Conservation (phyloP, 2,888 invertebrate genomes). For the Diaphora mendica region DNA sequence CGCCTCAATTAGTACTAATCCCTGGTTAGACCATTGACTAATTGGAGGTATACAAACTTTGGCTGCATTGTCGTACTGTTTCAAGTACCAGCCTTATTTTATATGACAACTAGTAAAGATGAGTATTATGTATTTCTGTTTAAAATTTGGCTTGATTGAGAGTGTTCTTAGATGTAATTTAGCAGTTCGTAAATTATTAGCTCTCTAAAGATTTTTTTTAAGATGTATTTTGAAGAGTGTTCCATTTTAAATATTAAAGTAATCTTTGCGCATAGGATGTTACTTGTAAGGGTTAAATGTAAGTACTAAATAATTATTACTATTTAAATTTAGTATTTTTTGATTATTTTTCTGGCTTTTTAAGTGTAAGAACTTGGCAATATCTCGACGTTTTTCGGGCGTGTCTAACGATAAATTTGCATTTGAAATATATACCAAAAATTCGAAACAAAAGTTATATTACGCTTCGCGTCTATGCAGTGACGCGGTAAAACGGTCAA, state of each 20-base stretch:
- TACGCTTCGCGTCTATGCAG: neutral
- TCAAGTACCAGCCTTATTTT: slow-evolving; percentile 23
- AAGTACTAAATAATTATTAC: too few species aligned
- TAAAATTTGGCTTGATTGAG: neutral
- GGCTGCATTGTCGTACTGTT: slow-evolving; percentile 20
- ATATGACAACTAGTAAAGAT: neutral
- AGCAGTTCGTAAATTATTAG: too few species aligned
- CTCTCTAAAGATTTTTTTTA: too few species aligned
- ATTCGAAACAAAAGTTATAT: neutral
- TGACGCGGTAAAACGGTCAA: neutral
- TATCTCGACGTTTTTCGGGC: neutral
- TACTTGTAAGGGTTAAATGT: too few species aligned
- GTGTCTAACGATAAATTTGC: neutral
- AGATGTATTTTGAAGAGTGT: too few species aligned
- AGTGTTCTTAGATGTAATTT: neutral
- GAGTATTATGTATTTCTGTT: neutral
- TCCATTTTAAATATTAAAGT: too few species aligned
- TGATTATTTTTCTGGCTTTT: too few species aligned
- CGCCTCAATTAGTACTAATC: slow-evolving; percentile 54
- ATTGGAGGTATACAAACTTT: slow-evolving; percentile 48
- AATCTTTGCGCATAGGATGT: too few species aligned
- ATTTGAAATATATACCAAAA: neutral
- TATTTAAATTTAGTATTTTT: too few species aligned
- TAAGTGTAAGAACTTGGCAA: neutral
- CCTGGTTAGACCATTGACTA: slow-evolving; percentile 47